Base-by-base conservation (phyloP, 2,113 vertebrate species). In the Australoheros scitulus region DNA sequence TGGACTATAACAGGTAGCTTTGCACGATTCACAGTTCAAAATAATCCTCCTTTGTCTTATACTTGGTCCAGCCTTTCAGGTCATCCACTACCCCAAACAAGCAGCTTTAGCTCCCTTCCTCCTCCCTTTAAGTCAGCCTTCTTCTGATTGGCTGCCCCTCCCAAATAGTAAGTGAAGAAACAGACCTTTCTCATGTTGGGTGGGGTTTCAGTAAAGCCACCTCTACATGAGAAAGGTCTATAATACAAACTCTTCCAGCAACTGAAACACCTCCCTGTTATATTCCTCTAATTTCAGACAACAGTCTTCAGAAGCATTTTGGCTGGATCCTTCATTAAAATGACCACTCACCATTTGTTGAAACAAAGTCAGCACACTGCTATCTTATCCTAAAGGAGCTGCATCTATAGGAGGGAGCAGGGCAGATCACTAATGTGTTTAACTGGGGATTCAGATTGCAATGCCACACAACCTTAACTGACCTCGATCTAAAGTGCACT, bases 401-500 rank as follows among this genome's bases (percentile, higher is more conserved):
- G 36, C 63, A 77, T 83, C 74, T 87, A 59, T 29, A 34, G 75
- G 72, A 87, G 82, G 68, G 79, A 83, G 83, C 72, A 61, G 68
- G 61, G 58, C 24, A 55, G 61, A 61, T 72, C 63, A 68, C 52
- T 89, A 81, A 87, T 88, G 84, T 85, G 84, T 89, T 91, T 88
- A 88, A 88, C 84, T 81, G 59, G 36, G 85, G 82, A 81, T 87
- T 80, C 77, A 91, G 57, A 83, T 74, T 76, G 75, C 77, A 77
- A 72, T 57, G 56, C 61, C 76, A 85, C 83, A 61, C 68, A 80
- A 77, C 87, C 86, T 90, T 84, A 91, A 89, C 89, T 91, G 88
- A 90, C 88, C 89, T 90, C 86, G 59, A 87, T 89, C 87, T 88
- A 87, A 91, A 91, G 80, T 90, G 90, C 91, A 91, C 81, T 20